phyloP scores from a whole-genome alignment of 2,797 vertebrate species.

The Lutjanus argentimaculatus region DNA sequence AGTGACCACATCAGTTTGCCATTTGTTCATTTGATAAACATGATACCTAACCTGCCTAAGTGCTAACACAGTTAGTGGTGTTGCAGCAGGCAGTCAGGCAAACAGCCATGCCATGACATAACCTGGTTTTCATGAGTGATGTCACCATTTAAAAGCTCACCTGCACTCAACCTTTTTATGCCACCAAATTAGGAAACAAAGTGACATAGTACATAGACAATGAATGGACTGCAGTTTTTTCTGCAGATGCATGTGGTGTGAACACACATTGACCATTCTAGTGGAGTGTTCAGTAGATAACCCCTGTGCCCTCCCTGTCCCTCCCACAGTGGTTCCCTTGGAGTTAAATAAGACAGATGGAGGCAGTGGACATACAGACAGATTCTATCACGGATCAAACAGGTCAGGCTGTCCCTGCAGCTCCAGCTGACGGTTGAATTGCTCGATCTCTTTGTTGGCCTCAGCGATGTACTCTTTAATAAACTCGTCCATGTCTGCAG shows the following conservation, averaged over 20 bases:
- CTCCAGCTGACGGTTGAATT: conserved; percentile 93
- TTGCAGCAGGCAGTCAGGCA: neutral
- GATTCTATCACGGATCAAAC: conserved; percentile 87
- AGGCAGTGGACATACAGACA: conserved; percentile 45
- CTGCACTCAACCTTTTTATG: conserved; percentile 18
- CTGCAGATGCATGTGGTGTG: conserved; percentile 42
- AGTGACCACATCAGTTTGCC: conserved; percentile 16
- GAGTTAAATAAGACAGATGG: conserved; percentile 52
- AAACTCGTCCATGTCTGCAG: conserved; percentile 95
- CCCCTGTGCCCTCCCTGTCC: conserved; percentile 34
- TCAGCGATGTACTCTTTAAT: conserved; percentile 93
- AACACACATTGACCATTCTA: conserved; percentile 52
- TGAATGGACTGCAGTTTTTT: conserved; percentile 13
- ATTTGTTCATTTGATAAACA: conserved; percentile 20
- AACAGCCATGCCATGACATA: conserved; percentile 12
- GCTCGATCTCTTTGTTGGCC: conserved; percentile 93
- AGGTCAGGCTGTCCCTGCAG: conserved; percentile 91
- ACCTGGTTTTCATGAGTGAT: conserved; percentile 36
- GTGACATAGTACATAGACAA: conserved; percentile 28
- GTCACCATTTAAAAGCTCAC: conserved; percentile 31
- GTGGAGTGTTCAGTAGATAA: conserved; percentile 36
- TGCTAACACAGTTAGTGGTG: conserved; percentile 12
- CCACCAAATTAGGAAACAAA: conserved; percentile 38
- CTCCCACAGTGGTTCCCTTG: conserved; percentile 48
- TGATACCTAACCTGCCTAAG: conserved; percentile 7